phyloP scores from a whole-genome alignment of 2,113 vertebrate genomes.

The Ibidorhyncha struthersii region DNA sequence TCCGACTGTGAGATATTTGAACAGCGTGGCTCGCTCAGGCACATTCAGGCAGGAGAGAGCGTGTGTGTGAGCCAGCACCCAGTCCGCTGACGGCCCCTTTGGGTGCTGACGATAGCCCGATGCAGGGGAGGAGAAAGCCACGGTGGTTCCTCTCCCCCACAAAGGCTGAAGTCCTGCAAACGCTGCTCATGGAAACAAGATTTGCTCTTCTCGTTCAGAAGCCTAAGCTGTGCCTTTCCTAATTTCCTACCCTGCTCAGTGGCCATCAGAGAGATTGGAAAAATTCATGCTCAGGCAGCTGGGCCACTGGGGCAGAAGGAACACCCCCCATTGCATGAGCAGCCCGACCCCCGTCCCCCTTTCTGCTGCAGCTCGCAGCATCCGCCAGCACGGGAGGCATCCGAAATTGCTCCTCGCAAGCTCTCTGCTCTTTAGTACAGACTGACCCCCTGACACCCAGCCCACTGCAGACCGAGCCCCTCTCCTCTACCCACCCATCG shows the following conservation, averaged over 20 bases:
- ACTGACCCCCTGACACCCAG: neutral
- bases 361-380: neutral
- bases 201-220: neutral
- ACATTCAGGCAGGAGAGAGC: neutral
- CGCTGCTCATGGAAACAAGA: neutral
- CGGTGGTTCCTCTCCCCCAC: neutral
- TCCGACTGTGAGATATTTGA: neutral
- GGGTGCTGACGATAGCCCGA: rapidly evolving
- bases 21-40: neutral
- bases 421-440: neutral
- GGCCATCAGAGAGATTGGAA: neutral
- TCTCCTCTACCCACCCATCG: neutral
- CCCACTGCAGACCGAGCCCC: neutral
- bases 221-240: neutral
- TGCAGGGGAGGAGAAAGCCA: neutral
- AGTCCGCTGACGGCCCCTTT: neutral
- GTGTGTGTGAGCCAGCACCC: neutral
- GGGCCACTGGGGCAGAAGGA: neutral
- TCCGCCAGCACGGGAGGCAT: rapidly evolving
- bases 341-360: neutral
- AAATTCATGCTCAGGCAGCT: neutral
- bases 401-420: rapidly evolving
- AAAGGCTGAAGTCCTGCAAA: neutral
- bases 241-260: conserved; percentile 13
- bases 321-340: neutral